Evolutionary conservation across 2,888 invertebrate species (phyloP).

Genomic region (Diaprepes abbreviatus): DNA sequence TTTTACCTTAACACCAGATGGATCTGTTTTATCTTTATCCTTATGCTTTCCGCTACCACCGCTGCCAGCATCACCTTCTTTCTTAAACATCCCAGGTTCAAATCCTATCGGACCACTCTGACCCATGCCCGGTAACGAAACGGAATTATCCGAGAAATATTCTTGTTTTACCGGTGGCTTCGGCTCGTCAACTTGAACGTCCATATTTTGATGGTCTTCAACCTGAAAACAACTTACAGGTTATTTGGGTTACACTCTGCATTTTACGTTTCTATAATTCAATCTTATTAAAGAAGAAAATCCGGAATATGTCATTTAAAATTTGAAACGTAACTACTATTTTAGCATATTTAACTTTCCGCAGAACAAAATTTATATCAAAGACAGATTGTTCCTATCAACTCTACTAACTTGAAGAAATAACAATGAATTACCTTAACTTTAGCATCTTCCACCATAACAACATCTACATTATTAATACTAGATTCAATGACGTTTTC

Average conservation of each 20-base stretch:
- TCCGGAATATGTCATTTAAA: no score
- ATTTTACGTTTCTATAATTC: no score
- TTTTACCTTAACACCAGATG: slow-evolving; percentile 71
- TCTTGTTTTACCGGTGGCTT: slow-evolving; percentile 70
- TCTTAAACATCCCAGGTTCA: slow-evolving; percentile 87
- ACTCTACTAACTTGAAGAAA: no score
- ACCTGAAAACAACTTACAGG: no score
- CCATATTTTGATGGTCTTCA: slow-evolving; percentile 1
- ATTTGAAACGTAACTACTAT: no score
- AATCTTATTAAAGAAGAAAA: no score
- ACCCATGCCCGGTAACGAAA: slow-evolving; percentile 81
- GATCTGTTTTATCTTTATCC: slow-evolving; percentile 66
- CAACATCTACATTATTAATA: slow-evolving; percentile 64
- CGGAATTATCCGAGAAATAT: slow-evolving; percentile 85
- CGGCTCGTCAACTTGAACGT: slow-evolving; percentile 49
- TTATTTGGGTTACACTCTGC: no score
- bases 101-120: slow-evolving; percentile 82
- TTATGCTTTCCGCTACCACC: slow-evolving; percentile 43
- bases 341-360: no score
- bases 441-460: slow-evolving; percentile 61
- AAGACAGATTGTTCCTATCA: no score
- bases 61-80: slow-evolving; percentile 58
- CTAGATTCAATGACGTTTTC: slow-evolving; percentile 59
- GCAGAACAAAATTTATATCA: no score
- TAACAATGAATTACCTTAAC: slow-evolving; percentile 53